Evolutionary conservation across 2,888 invertebrate genomes (phyloP), one percentile per base, ranked within the genome.

Genomic region (Drosophila barbarae): DNA sequence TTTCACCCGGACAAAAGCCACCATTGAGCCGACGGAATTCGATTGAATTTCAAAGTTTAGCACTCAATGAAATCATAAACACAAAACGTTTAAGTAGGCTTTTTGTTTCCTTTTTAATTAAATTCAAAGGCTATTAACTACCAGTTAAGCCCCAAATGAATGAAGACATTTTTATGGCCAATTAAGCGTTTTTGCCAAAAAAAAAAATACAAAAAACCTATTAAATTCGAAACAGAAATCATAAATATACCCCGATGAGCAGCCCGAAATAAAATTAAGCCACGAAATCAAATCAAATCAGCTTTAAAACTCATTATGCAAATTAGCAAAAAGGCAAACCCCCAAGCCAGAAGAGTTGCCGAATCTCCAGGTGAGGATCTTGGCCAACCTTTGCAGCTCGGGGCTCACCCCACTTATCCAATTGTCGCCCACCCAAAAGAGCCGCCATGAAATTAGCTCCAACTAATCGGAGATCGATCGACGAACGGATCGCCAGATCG

Each of bases 151-250:
- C 63, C 71, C 36, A 55, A 72, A 72, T 64, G 53, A 58, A 83
- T 85, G 77, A 84, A 86, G 83, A 82, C 85, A 77, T 82, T 86
- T 84, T 86, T 84, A 84, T 86, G 58, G 79, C 71, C 86, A 84
- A 84, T 84, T 86, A 84, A 82, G 76, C 53, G 58, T 55, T 36
- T 15, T 63, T 38, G 72, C 68, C 69, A 55, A 60, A 69, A 69
- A 60, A 60, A 73, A 23, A 23, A 42, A 26, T 18, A 18, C 18
- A 35, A n/a, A 0, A 9, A 41, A 13, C n/a, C 5, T n/a, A 76
- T 71, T 69, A 75, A 76, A 74, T 32, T 13, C 13, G 9, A 80
- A 80, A 64, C 59, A 63, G 63, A 52, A 79, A 83, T 79, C 80
- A 84, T 83, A 83, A 83, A 79, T 74, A 79, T 72, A 50, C 63